These are phyloP conservation scores for Parauchenoglanis ngamensis DNA, from an alignment of 2,797 vertebrate species.

Conservation along the genomic window DNA sequence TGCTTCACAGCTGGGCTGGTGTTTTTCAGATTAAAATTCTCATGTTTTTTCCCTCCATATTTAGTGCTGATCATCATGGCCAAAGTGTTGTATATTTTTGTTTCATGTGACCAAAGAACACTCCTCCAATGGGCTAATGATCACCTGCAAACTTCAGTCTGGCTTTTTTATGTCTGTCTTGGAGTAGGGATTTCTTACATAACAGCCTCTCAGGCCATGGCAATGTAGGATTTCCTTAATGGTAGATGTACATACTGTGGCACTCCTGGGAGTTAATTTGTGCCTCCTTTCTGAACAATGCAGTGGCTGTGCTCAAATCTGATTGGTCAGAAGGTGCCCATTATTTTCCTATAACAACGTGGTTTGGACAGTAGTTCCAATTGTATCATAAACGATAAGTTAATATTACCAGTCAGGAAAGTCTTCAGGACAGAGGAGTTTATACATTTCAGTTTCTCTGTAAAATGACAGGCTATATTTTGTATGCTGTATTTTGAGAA, in stretches of 20 bases:
- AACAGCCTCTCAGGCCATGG: background rate
- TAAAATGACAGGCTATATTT: too few relatives aligned
- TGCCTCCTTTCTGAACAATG: background rate
- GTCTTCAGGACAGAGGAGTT: too few relatives aligned
- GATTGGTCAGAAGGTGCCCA: background rate
- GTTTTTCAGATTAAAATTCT: too few relatives aligned
- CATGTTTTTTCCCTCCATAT: too few relatives aligned
- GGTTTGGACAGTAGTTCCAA: background rate
- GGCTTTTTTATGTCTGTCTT: background rate
- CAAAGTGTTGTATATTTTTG: background rate
- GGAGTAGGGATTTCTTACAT: background rate
- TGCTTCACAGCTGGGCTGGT: too few relatives aligned
- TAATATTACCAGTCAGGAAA: background rate
- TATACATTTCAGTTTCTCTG: too few relatives aligned
- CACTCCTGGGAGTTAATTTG: background rate
- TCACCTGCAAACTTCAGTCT: background rate
- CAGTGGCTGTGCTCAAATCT: background rate
- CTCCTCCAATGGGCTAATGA: background rate
- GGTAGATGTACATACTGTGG: background rate
- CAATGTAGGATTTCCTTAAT: background rate
- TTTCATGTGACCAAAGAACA: background rate
- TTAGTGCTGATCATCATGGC: too few relatives aligned
- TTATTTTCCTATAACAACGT: background rate
- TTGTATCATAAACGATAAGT: background rate
- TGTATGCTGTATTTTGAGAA: too few relatives aligned